phyloP scores from a whole-genome alignment of 1,140 invertebrate species.

The Homalodisca vitripennis region DNA sequence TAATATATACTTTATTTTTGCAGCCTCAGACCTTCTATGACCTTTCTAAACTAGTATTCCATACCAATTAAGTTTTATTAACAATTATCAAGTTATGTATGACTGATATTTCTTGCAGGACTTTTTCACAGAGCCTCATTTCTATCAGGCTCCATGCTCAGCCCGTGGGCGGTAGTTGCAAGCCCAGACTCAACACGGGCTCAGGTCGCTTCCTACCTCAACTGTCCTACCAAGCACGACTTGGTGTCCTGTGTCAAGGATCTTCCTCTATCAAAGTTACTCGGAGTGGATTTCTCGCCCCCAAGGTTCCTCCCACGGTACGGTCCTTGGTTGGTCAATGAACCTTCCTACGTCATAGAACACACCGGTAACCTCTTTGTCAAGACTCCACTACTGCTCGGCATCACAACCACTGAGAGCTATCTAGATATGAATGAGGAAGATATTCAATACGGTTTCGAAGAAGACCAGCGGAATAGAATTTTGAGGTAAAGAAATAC shows the following conservation, averaged over 20 bases:
- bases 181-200: constrained; percentile 69
- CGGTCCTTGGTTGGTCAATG: constrained; percentile 59
- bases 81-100: no score
- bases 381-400: constrained; percentile 64
- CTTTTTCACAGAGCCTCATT: constrained; percentile 80
- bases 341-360: constrained; percentile 64
- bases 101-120: no score
- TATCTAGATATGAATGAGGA: constrained; percentile 72
- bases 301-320: constrained; percentile 51
- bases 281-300: constrained; percentile 6
- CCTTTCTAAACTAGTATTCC: no score
- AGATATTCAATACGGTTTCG: constrained; percentile 74
- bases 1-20: no score
- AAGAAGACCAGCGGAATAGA: constrained; percentile 49
- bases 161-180: constrained; percentile 76
- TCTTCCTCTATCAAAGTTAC: not conserved
- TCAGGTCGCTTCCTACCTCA: constrained; percentile 69
- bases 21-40: no score
- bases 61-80: no score
- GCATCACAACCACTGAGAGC: constrained; percentile 71
- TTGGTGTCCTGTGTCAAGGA: constrained; percentile 5
- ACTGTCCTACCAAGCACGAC: constrained; percentile 49
- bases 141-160: constrained; percentile 82
- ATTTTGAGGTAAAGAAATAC: constrained; percentile 41
- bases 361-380: constrained; percentile 66